Conservation (phyloP, 2,888 invertebrate species). For the Apodemia zela region DNA sequence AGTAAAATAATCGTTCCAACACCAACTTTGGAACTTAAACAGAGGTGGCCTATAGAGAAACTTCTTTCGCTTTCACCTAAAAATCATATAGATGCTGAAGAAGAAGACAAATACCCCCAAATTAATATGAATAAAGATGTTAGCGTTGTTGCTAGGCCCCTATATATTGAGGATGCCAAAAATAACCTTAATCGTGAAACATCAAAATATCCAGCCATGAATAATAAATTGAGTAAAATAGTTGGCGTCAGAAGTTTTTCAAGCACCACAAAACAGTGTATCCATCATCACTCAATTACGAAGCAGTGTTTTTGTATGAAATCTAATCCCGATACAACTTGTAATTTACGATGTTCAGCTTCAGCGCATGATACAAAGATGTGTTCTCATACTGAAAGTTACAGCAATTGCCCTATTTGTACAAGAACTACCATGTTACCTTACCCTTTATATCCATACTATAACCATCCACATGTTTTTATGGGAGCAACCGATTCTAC, state of each 20-base stretch:
- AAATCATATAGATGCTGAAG: constrained; percentile 21
- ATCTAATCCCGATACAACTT: constrained; percentile 33
- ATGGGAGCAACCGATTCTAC: constrained; percentile 34
- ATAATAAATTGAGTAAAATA: constrained; percentile 39
- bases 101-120: constrained; percentile 21
- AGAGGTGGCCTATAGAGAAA: constrained; percentile 53
- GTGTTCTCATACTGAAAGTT: constrained; percentile 32
- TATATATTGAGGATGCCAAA: constrained; percentile 22
- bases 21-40: constrained; percentile 50
- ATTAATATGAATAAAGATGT: constrained; percentile 21
- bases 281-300: constrained; percentile 21
- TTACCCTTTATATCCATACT: constrained; percentile 40
- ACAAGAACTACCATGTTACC: constrained; percentile 39
- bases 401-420: constrained; percentile 30
- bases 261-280: constrained; percentile 18
- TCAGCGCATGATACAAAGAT: constrained; percentile 25
- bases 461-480: constrained; percentile 33
- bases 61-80: constrained; percentile 29
- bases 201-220: not conserved
- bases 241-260: constrained; percentile 56
- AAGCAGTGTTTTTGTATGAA: constrained; percentile 43
- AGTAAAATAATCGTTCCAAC: constrained; percentile 41
- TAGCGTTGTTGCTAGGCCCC: constrained; percentile 5
- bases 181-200: constrained; percentile 14
- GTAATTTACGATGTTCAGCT: constrained; percentile 37